phyloP scores from a whole-genome alignment of 2,113 vertebrate genomes.

The Urocolius indicus region DNA sequence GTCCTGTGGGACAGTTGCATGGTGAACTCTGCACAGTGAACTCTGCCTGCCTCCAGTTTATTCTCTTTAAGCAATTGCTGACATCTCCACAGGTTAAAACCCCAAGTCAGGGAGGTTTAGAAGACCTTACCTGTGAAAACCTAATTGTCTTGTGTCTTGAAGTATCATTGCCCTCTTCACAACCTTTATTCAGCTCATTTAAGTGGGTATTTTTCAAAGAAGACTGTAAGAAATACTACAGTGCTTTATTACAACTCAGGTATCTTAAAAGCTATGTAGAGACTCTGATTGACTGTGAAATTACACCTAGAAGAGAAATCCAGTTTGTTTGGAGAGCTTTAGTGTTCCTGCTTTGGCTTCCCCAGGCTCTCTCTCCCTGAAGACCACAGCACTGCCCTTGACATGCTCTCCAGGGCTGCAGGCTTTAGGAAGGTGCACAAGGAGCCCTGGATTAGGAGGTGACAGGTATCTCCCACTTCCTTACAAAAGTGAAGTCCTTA shows the following conservation, averaged over 20 bases:
- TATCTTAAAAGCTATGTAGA: neutral
- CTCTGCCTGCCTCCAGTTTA: neutral
- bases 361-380: neutral
- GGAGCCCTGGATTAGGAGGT: neutral
- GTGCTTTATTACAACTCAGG: neutral
- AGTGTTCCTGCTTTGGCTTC: neutral
- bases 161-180: neutral
- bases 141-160: neutral
- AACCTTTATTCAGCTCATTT: neutral
- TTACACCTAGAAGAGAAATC: neutral
- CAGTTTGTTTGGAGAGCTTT: neutral
- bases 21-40: neutral
- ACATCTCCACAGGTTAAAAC: fast-evolving
- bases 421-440: neutral
- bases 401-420: neutral
- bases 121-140: neutral
- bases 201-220: neutral
- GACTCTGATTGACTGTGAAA: neutral
- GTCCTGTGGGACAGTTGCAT: fast-evolving
- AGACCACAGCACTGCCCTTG: neutral
- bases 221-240: neutral
- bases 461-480: neutral
- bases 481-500: neutral
- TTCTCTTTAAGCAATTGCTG: neutral
- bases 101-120: neutral